Percentiles rank a stretch among this genome's conserved stretches.
phyloP scores from a whole-genome alignment of 2,113 vertebrate genomes.

The Neodontobutis hainanensis region DNA sequence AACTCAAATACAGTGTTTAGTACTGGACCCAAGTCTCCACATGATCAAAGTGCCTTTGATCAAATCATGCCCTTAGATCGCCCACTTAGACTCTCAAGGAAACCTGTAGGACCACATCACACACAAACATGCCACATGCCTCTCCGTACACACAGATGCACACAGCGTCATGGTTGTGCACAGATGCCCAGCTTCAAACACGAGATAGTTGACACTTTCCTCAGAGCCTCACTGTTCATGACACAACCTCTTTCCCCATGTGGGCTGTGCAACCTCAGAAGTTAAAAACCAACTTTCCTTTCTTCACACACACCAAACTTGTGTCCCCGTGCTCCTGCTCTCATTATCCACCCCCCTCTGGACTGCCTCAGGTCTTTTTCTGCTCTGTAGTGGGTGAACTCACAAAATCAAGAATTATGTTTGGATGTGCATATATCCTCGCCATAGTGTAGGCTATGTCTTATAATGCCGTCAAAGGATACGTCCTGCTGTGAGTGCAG shows the following conservation, averaged over 20 bases:
- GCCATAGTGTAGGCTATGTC: not conserved
- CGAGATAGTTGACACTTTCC: constrained; percentile 58
- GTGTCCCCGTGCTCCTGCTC: constrained; percentile 48
- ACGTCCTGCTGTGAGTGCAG: constrained; percentile 4
- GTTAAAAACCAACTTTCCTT: constrained; percentile 55
- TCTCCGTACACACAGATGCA: constrained; percentile 6
- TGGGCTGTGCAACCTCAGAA: constrained; percentile 57
- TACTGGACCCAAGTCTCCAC: constrained; percentile 41
- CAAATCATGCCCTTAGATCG: constrained; percentile 59
- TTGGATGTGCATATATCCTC: constrained; percentile 4
- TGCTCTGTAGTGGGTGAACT: constrained; percentile 6
- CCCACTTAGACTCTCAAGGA: constrained; percentile 39
- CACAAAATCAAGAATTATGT: constrained; percentile 19
- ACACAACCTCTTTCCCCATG: constrained; percentile 53
- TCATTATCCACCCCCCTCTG: constrained; percentile 60
- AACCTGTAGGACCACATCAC: constrained; percentile 26
- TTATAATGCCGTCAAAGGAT: not conserved
- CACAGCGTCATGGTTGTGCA: constrained; percentile 37
- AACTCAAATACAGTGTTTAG: constrained; percentile 32
- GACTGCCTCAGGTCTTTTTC: constrained; percentile 57
- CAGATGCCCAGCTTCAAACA: constrained; percentile 60
- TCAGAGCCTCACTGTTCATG: constrained; percentile 55
- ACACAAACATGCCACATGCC: not conserved
- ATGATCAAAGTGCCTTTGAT: constrained; percentile 71
- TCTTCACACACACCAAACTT: constrained; percentile 60